Percentiles rank a stretch among this genome's conserved stretches.
These are phyloP conservation scores for Conus canariensis DNA, from an alignment of 2,888 invertebrate genomes.

Conservation along the genomic window DNA sequence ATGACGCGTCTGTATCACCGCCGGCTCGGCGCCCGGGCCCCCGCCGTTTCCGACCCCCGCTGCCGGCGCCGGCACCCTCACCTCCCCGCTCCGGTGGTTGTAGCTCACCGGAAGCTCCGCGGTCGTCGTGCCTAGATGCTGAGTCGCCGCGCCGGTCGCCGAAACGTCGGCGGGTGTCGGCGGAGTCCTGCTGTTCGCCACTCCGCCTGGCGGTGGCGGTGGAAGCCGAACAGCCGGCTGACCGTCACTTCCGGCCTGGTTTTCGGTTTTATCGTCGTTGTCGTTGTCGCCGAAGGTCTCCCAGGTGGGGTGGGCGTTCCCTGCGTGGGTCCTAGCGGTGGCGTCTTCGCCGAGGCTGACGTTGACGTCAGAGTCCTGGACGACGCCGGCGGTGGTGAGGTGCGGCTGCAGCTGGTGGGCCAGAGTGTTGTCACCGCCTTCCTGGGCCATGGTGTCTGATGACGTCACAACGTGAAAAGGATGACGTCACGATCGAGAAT, in stretches of 20 bases:
- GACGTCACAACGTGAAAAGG: not conserved
- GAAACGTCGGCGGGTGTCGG: not conserved
- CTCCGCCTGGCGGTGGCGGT: not conserved
- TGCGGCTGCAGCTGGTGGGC: not conserved
- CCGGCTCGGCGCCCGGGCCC: conserved; percentile 53
- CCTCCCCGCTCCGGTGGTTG: conserved; percentile 55
- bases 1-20: conserved; percentile 57
- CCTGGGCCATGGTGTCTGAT: not conserved
- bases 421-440: not conserved
- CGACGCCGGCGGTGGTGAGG: not conserved
- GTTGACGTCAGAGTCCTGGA: not conserved
- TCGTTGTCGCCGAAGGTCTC: conserved; percentile 12
- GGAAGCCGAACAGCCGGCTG: not conserved
- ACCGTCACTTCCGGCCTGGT: not conserved
- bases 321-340: not conserved
- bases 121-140: conserved; percentile 33
- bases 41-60: conserved; percentile 56
- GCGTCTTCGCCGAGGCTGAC: not conserved
- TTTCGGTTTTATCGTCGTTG: not conserved
- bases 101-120: conserved; percentile 54
- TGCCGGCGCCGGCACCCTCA: conserved; percentile 48
- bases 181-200: not conserved
- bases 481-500: not conserved
- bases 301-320: not conserved
- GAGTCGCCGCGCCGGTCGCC: not conserved